phyloP scores from a whole-genome alignment of 1,140 invertebrate species.

The Caenorhabditis inopinata region DNA sequence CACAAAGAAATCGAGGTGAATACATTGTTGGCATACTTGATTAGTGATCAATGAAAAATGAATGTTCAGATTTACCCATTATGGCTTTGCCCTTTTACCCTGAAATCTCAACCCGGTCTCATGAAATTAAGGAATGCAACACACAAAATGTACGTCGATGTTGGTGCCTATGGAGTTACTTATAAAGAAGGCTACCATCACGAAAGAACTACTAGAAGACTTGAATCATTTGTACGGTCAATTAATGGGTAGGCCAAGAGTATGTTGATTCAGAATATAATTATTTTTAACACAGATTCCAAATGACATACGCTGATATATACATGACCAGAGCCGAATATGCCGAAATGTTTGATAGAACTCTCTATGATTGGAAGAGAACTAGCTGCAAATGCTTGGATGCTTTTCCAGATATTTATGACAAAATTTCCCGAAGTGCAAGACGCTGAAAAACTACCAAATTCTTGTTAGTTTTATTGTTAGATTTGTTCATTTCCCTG shows the following conservation, averaged over 20 bases:
- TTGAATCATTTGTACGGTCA: constrained; percentile 76
- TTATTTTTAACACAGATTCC: constrained; percentile 70
- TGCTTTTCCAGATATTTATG: constrained; percentile 81
- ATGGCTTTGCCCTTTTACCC: constrained; percentile 80
- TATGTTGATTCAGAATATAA: neutral
- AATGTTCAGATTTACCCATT: constrained; percentile 79
- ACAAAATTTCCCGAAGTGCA: constrained; percentile 76
- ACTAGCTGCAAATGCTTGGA: constrained; percentile 72
- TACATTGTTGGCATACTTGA: too few species aligned
- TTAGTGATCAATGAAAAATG: too few species aligned
- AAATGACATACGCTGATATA: constrained; percentile 84
- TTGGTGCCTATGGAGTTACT: constrained; percentile 76
- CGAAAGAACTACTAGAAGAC: constrained; percentile 72
- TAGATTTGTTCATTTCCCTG: neutral
- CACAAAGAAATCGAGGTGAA: constrained; percentile 74
- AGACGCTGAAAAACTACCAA: constrained; percentile 65
- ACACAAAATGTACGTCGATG: constrained; percentile 74
- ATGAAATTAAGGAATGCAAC: constrained; percentile 67
- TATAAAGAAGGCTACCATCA: constrained; percentile 71
- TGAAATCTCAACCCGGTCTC: constrained; percentile 75
- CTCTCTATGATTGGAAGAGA: constrained; percentile 76
- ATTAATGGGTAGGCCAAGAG: constrained; percentile 71
- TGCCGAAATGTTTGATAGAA: constrained; percentile 80
- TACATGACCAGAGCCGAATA: constrained; percentile 78
- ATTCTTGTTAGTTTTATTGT: neutral